These are phyloP conservation scores for Microcebus murinus DNA, from an alignment of 2,113 vertebrate species.

Conservation along the genomic window DNA sequence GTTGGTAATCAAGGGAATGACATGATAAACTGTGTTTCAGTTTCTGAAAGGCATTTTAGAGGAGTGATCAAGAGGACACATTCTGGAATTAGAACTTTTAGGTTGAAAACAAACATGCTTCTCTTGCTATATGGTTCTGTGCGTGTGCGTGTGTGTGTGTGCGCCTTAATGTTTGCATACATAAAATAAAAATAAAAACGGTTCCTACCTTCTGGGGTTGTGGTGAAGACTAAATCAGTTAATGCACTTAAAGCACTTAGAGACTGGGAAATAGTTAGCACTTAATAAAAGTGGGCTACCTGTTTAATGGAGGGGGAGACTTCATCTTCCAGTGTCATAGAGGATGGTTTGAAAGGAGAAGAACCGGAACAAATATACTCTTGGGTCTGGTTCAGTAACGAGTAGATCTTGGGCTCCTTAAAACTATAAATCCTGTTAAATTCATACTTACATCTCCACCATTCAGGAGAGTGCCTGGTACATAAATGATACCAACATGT, in stretches of 20 bases:
- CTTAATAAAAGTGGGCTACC: neutral
- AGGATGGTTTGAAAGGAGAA: neutral
- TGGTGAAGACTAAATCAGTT: neutral
- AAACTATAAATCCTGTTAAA: neutral
- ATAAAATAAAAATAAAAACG: neutral
- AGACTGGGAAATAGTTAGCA: neutral
- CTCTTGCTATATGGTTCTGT: neutral
- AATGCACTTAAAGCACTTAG: neutral
- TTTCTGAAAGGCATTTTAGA: neutral
- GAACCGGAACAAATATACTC: neutral
- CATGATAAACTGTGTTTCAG: neutral
- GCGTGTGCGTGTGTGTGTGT: neutral
- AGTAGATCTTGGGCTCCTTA: neutral
- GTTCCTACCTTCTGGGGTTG: neutral
- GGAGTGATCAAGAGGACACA: neutral
- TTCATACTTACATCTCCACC: neutral
- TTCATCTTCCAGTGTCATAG: neutral
- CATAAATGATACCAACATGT: neutral
- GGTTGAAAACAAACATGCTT: neutral
- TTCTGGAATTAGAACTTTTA: neutral
- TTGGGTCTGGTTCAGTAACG: neutral
- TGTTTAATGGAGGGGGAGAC: neutral
- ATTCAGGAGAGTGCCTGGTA: neutral
- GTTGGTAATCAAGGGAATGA: neutral
- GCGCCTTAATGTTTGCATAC: neutral